These are phyloP conservation scores for Canis aureus DNA, from an alignment of 2,113 vertebrate species.

Conservation along the genomic window DNA sequence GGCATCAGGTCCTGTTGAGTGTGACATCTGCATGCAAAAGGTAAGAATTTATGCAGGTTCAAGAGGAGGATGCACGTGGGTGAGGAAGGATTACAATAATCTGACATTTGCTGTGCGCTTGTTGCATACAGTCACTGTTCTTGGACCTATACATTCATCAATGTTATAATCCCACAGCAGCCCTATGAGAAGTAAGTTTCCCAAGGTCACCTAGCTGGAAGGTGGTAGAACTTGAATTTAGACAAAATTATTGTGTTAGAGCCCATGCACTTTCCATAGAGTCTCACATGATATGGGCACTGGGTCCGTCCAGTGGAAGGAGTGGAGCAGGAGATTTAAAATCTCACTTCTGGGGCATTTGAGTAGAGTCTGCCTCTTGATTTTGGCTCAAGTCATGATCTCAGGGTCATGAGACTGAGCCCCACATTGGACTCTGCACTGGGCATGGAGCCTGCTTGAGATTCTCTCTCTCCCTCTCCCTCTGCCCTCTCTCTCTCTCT, in stretches of 20 bases:
- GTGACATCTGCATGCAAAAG: not conserved
- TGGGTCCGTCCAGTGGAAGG: not conserved
- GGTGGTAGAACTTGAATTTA: not conserved
- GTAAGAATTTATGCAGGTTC: not conserved
- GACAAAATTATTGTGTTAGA: not conserved
- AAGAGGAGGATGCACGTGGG: not conserved
- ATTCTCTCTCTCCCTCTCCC: not conserved
- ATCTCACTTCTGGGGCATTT: not conserved
- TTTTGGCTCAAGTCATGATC: not conserved
- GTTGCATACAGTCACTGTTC: not conserved
- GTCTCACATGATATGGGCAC: not conserved
- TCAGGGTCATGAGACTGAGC: not conserved
- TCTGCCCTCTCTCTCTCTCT: not conserved
- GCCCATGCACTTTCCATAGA: not conserved
- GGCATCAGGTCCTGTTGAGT: too few relatives aligned
- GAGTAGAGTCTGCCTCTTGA: not conserved
- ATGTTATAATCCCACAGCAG: not conserved
- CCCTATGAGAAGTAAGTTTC: not conserved
- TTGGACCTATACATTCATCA: not conserved
- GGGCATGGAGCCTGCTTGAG: not conserved
- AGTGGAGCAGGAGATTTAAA: not conserved
- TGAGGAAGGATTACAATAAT: not conserved
- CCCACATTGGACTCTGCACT: too few relatives aligned
- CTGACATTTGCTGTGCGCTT: not conserved
- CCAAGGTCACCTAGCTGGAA: not conserved